phyloP scores from a whole-genome alignment of 2,797 vertebrate species.

The Peromyscus eremicus region DNA sequence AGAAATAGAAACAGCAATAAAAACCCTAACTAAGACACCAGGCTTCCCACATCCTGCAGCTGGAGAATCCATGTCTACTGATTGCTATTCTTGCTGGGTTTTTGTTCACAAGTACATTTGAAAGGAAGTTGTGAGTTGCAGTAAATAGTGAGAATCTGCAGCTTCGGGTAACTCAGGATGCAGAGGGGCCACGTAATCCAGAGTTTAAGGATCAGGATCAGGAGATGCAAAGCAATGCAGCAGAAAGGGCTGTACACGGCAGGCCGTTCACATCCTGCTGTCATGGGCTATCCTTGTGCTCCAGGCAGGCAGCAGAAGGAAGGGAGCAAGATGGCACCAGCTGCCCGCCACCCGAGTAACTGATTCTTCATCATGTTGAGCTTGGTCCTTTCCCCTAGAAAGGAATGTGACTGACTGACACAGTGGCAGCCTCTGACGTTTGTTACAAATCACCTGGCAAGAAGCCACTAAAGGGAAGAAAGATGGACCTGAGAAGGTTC shows the following conservation, averaged over 20 bases:
- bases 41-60: background rate
- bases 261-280: accelerated
- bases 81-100: background rate
- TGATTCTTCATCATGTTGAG: background rate
- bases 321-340: background rate
- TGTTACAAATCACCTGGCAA: background rate
- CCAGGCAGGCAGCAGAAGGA: background rate
- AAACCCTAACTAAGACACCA: background rate
- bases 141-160: background rate
- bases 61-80: background rate
- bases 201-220: background rate
- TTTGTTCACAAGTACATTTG: background rate
- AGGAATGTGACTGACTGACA: background rate
- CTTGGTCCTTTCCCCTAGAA: background rate
- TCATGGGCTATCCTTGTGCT: background rate
- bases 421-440: background rate
- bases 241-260: accelerated
- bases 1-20: background rate
- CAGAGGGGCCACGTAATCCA: background rate
- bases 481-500: background rate
- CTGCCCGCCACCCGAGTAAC: background rate
- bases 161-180: background rate
- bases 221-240: background rate
- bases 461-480: background rate
- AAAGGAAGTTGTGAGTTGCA: background rate